Conservation (phyloP, 2,888 invertebrate species). For the Eupithecia subfuscata region DNA sequence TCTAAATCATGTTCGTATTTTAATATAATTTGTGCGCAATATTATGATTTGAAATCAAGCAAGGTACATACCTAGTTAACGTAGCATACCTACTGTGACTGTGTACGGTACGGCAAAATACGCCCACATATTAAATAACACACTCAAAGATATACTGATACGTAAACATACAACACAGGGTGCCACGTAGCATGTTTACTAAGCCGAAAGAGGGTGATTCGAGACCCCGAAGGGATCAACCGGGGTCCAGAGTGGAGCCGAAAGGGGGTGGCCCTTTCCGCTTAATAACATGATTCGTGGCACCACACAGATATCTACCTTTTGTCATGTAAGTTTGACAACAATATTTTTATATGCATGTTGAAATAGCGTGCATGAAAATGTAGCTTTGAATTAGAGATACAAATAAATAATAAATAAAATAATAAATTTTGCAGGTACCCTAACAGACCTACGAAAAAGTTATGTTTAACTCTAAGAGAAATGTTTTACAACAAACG, state of each 20-base stretch:
- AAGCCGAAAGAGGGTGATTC: too few relatives aligned
- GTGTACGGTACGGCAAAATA: not conserved
- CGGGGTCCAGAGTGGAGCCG: too few relatives aligned
- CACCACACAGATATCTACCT: not conserved
- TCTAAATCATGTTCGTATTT: slow-evolving; percentile 4
- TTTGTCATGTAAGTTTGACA: not conserved
- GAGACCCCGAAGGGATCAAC: too few relatives aligned
- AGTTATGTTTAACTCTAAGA: not conserved
- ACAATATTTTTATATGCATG: not conserved
- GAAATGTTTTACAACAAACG: not conserved
- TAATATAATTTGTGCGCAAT: not conserved
- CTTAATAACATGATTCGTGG: too few relatives aligned
- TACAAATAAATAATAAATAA: too few relatives aligned
- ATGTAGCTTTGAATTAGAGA: not conserved
- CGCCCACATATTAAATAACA: slow-evolving; percentile 2
- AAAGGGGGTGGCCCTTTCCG: too few relatives aligned
- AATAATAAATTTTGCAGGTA: too few relatives aligned
- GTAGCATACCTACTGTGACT: not conserved
- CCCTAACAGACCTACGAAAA: not conserved
- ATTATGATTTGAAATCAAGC: not conserved
- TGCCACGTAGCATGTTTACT: too few relatives aligned
- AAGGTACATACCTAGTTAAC: not conserved
- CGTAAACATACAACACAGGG: not conserved
- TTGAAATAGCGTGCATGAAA: not conserved
- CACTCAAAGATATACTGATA: not conserved